Evolutionary conservation across 2,113 vertebrate genomes (phyloP).

Genomic region (human (Homo sapiens)): DNA sequence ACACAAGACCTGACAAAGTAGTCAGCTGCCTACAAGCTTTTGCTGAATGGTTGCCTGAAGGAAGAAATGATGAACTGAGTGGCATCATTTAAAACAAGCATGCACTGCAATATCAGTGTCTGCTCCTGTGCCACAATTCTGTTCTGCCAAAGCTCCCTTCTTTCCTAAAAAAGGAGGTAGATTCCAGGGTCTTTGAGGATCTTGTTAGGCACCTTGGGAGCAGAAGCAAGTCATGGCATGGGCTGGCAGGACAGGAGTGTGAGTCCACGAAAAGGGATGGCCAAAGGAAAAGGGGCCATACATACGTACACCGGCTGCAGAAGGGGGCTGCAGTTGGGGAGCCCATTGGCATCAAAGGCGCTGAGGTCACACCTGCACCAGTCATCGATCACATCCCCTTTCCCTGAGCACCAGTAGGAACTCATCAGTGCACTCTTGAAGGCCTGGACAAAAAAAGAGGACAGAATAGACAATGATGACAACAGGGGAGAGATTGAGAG

Average conservation of each 20-base stretch:
- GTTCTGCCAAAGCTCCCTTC: not conserved
- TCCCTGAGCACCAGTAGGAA: slow-evolving; percentile 98
- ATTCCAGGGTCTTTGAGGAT: not conserved
- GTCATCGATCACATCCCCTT: slow-evolving; percentile 98
- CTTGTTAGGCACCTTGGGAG: not conserved
- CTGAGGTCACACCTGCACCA: slow-evolving; percentile 99
- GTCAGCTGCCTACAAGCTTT: not conserved
- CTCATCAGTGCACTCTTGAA: slow-evolving; percentile 98
- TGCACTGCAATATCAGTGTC: not conserved
- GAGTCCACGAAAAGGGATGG: not conserved
- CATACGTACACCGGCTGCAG: slow-evolving; percentile 93
- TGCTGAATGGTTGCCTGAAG: not conserved
- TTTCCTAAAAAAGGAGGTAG: not conserved
- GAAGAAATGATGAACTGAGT: not conserved
- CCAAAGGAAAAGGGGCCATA: slow-evolving; percentile 63
- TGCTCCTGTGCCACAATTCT: rapidly evolving
- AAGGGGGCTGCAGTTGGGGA: slow-evolving; percentile 97
- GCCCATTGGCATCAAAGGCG: slow-evolving; percentile 95
- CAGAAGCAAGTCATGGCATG: not conserved
- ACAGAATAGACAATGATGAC: not conserved
- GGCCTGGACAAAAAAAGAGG: slow-evolving; percentile 85
- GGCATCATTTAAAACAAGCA: not conserved
- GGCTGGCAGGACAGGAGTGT: not conserved
- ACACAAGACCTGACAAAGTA: not conserved
- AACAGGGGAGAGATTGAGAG: not conserved